These are phyloP conservation scores for Anastatus disparis DNA, from an alignment of 1,140 invertebrate species.

Conservation along the genomic window DNA sequence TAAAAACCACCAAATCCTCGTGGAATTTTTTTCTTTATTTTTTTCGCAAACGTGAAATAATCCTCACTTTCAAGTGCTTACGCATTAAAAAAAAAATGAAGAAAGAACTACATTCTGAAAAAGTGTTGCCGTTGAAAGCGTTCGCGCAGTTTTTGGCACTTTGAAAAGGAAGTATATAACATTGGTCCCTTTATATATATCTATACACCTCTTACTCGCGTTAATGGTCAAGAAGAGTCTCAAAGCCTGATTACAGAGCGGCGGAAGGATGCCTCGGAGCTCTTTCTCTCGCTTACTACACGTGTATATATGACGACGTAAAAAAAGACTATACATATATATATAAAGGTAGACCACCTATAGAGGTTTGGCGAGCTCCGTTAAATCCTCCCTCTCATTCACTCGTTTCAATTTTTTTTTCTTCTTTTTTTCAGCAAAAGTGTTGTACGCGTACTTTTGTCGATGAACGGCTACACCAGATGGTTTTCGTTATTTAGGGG, in stretches of 20 bases:
- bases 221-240: not conserved
- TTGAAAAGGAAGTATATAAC: not conserved
- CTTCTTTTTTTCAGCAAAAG: slow-evolving; percentile 34
- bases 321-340: slow-evolving; percentile 17
- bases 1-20: not conserved
- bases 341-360: slow-evolving; percentile 51
- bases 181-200: too few species aligned
- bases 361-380: not conserved
- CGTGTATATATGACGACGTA: too few species aligned
- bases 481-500: too few species aligned
- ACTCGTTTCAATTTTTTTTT: too few species aligned
- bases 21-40: not conserved
- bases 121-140: not conserved
- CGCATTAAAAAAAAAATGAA: too few species aligned
- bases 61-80: not conserved
- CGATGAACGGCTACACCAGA: too few species aligned
- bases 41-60: not conserved
- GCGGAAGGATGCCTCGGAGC: not conserved
- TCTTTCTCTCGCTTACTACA: too few species aligned
- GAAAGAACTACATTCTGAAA: too few species aligned
- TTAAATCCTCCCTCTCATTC: slow-evolving; percentile 41
- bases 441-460: too few species aligned
- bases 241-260: slow-evolving; percentile 40
- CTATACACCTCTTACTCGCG: not conserved
- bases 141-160: too few species aligned